Evolutionary conservation across 2,113 vertebrate genomes (phyloP), one percentile per base, ranked within the genome.

Genomic region (Circaetus gallicus): DNA sequence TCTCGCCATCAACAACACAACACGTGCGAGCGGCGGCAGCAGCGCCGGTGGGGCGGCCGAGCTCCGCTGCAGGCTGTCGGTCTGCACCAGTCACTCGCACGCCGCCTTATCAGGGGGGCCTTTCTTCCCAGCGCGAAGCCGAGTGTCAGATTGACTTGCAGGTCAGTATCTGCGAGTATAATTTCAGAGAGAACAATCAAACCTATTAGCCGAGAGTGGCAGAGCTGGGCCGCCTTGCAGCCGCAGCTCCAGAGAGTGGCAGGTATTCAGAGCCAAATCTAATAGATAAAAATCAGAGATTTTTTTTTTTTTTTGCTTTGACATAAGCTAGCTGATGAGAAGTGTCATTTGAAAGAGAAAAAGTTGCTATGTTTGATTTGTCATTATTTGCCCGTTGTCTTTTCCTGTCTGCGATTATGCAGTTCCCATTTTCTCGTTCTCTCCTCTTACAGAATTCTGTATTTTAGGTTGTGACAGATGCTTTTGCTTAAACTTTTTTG

Each of bases 211-310:
- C 13, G 85, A 91, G 86, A 79, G 79, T 62, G 42, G 89, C 80
- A 95, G 87, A 95, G 77, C 52, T 93, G 81, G 77, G 66, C 40
- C 84, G 78, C 59, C 91, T 72, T 9, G 16, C 59, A 73, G 78
- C 67, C 2, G 0, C 65, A 50, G 77, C 65, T 95, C 71, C 42
- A 7, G 80, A 94, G 70, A 1, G 0, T 52, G 61, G 63, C 28
- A 24, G 74, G 65, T 76, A 85, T 93, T 85, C 45, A 50, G 71
- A 93, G 86, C 61, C 70, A 95, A 97, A 90, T 61, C 65, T 83
- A 95, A 65, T 82, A 95, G 95, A 83, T 73, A 81, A 83, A 91
- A 91, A 80, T 80, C 91, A 89, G 62, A 94, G 56, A 18, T 42
- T 36, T 31, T 47, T 78, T 61, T 53, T 31, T 59, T 83, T 72